Evolutionary conservation across 2,797 vertebrate species (phyloP).

Genomic region (Sitta carolinensis): DNA sequence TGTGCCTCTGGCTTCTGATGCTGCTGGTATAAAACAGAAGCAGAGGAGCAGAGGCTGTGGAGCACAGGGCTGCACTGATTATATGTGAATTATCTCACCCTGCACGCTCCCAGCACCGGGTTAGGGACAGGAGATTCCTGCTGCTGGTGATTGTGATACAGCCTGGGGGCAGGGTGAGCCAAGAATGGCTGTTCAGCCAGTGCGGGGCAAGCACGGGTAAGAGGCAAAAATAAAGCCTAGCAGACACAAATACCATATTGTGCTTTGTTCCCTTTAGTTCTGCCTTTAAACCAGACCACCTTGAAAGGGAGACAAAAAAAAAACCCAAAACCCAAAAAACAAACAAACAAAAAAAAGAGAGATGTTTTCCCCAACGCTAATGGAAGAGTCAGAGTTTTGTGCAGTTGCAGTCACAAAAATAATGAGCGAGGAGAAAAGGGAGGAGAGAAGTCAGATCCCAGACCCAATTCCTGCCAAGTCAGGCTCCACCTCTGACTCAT

Average conservation of each 20-base stretch:
- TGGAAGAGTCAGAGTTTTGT: background rate
- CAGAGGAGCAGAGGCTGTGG: background rate
- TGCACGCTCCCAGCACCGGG: background rate
- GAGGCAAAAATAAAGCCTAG: background rate
- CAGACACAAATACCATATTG: background rate
- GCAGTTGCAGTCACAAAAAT: background rate
- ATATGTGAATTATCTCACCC: background rate
- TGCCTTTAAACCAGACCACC: background rate
- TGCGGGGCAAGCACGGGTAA: accelerated
- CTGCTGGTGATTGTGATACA: background rate
- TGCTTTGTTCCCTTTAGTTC: background rate
- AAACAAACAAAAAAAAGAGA: background rate
- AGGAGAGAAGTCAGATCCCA: background rate
- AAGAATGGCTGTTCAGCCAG: background rate
- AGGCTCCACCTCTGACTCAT: background rate
- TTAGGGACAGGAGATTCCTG: accelerated
- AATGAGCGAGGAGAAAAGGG: background rate
- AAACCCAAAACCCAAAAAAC: background rate
- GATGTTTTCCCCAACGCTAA: background rate
- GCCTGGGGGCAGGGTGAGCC: background rate
- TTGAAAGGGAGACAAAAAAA: background rate
- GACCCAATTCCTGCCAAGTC: background rate
- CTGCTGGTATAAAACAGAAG: background rate
- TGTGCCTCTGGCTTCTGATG: background rate
- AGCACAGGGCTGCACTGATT: background rate